Evolutionary conservation across 2,113 vertebrate genomes (phyloP).

Genomic region (Phaethornis superciliosus): DNA sequence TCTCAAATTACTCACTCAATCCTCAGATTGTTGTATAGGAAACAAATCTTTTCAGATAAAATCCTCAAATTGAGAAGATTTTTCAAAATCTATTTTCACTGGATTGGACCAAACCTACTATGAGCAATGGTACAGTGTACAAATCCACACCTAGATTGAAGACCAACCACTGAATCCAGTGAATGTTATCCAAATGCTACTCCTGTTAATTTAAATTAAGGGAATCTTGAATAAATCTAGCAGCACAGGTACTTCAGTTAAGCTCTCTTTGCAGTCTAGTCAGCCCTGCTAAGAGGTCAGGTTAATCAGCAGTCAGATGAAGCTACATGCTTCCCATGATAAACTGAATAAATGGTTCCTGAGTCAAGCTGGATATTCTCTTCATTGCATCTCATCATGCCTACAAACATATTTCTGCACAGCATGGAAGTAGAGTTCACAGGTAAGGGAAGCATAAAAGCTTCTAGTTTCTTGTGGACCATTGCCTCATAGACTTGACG

Average conservation of each 20-base stretch:
- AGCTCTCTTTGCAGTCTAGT: not conserved
- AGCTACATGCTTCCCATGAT: not conserved
- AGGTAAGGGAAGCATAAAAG: not conserved
- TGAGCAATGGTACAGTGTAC: not conserved
- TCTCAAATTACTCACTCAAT: not conserved
- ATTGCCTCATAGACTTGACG: rapidly evolving
- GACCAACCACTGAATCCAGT: not conserved
- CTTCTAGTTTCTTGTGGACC: not conserved
- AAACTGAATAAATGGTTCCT: not conserved
- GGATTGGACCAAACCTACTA: not conserved
- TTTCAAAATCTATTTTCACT: not conserved
- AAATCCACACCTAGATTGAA: not conserved
- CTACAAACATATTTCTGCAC: not conserved
- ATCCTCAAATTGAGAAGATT: not conserved
- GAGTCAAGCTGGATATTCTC: not conserved
- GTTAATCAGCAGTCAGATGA: not conserved
- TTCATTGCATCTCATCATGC: not conserved
- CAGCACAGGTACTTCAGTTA: not conserved
- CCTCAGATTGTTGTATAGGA: not conserved
- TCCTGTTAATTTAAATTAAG: not conserved
- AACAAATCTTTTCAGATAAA: not conserved
- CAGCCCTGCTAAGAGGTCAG: not conserved
- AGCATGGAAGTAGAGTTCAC: not conserved
- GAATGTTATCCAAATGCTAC: not conserved
- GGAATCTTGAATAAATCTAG: not conserved